Evolutionary conservation across 2,113 vertebrate species (phyloP).

Genomic region (Tauraco erythrolophus): DNA sequence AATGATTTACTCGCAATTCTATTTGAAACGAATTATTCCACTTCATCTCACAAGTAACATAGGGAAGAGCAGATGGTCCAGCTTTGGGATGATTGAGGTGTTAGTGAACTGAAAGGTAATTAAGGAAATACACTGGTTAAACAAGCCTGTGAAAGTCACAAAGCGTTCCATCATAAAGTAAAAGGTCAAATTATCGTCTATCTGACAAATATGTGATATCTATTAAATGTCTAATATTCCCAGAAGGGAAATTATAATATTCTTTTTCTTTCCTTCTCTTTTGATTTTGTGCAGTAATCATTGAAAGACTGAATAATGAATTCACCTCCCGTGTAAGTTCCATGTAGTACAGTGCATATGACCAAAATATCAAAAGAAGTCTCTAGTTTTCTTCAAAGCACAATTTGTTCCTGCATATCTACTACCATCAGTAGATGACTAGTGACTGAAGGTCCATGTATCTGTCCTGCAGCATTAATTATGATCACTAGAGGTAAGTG

Average conservation of each 20-base stretch:
- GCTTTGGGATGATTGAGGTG: background rate
- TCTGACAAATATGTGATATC: background rate
- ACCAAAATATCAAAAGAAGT: background rate
- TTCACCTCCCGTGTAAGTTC: constrained; percentile 28
- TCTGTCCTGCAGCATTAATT: background rate
- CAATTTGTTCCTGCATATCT: background rate
- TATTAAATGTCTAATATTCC: constrained; percentile 10
- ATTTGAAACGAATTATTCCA: background rate
- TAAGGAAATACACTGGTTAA: constrained; percentile 8
- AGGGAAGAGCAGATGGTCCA: constrained; percentile 21
- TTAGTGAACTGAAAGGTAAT: constrained; percentile 6
- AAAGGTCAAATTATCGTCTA: constrained; percentile 21
- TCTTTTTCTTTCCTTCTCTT: background rate
- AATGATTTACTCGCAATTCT: background rate
- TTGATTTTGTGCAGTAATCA: constrained; percentile 35
- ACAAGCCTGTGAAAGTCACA: background rate
- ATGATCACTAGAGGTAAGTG: background rate
- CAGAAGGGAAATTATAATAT: background rate
- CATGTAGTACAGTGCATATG: background rate
- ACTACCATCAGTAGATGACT: background rate
- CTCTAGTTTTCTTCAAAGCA: background rate
- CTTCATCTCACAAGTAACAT: constrained; percentile 1
- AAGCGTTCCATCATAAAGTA: constrained; percentile 6
- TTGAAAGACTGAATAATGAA: background rate
- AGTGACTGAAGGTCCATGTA: background rate